phyloP scores from a whole-genome alignment of 2,797 vertebrate genomes.

The Buceros bicornis region DNA sequence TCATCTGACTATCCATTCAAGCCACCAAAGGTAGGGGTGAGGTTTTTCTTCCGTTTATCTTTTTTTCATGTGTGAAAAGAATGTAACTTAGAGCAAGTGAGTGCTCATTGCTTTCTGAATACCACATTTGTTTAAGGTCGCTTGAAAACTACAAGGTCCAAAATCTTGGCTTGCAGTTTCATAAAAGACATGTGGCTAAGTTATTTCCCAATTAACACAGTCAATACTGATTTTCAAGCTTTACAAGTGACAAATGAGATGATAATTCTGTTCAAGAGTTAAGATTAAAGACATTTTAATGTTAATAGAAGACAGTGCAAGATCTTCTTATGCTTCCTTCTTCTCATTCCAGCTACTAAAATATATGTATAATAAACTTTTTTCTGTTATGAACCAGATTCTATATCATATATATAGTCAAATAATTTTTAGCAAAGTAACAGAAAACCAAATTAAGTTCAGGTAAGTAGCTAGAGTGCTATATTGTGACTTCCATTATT shows the following conservation, averaged over 20 bases:
- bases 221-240: background rate
- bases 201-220: background rate
- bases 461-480: background rate
- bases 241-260: background rate
- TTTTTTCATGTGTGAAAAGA: background rate
- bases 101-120: background rate
- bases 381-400: background rate
- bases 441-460: background rate
- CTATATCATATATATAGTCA: background rate
- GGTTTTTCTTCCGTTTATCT: background rate
- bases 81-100: background rate
- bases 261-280: background rate
- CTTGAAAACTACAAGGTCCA: background rate
- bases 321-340: background rate
- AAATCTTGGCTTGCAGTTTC: conserved; percentile 6
- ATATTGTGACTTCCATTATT: background rate
- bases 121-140: background rate
- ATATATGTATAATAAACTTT: background rate
- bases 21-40: conserved; percentile 88
- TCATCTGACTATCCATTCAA: conserved; percentile 90
- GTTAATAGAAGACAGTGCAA: background rate
- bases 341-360: background rate
- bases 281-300: background rate
- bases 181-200: background rate
- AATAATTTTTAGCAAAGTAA: background rate